phyloP scores from a whole-genome alignment of 1,140 invertebrate species.

The Eueides isabella region DNA sequence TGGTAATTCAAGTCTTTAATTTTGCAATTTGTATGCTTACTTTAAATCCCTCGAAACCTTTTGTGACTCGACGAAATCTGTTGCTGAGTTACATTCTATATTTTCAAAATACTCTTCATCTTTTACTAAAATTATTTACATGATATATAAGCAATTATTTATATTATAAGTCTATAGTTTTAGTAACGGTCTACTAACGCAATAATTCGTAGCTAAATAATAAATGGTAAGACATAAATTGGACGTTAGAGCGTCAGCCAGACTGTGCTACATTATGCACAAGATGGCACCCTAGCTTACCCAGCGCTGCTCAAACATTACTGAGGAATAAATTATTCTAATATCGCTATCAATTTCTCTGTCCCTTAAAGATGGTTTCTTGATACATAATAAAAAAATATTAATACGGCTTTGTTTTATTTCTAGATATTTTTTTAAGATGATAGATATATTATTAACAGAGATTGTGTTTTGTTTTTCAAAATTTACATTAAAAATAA shows the following conservation, averaged over 20 bases:
- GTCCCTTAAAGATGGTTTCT: conserved; percentile 27
- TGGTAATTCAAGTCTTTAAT: conserved; percentile 36
- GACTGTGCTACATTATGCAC: conserved; percentile 57
- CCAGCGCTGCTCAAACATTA: conserved; percentile 38
- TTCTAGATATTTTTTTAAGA: no score
- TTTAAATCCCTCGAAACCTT: conserved; percentile 30
- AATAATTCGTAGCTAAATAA: conserved; percentile 46
- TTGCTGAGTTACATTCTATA: neutral
- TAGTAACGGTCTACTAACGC: neutral
- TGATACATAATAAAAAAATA: neutral
- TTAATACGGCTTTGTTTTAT: no score
- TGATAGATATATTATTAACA: no score
- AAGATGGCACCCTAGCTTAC: conserved; percentile 43
- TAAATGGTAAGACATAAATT: conserved; percentile 50
- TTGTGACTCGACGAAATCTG: conserved; percentile 6
- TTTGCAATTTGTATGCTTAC: conserved; percentile 31
- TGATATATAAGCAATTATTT: no score
- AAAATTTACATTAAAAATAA: no score
- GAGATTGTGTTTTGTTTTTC: no score
- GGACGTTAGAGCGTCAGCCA: conserved; percentile 45
- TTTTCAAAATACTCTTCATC: no score
- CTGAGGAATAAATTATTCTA: conserved; percentile 39
- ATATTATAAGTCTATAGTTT: no score
- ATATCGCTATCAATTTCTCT: conserved; percentile 29
- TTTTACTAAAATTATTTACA: no score